Conservation (phyloP, 2,888 invertebrate species). For the Caenorhabditis parvicauda region DNA sequence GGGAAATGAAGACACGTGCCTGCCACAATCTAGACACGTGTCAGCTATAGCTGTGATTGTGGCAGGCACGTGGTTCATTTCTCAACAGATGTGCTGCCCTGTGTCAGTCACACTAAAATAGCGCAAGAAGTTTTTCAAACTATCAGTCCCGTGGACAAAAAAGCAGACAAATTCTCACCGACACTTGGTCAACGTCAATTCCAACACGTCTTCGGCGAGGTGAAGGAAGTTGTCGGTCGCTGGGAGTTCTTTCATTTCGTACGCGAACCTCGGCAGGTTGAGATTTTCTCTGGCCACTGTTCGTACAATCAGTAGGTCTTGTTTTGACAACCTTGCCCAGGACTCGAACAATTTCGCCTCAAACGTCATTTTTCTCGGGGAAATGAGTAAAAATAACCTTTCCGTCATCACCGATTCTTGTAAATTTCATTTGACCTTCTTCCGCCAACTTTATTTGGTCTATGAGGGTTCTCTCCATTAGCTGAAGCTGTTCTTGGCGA, state of each 20-base stretch:
- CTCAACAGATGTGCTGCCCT: too few species aligned
- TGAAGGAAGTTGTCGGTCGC: conserved; percentile 73
- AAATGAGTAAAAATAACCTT: conserved; percentile 68
- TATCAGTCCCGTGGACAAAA: not conserved
- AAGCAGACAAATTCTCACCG: conserved; percentile 6
- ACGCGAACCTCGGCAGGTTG: conserved; percentile 74
- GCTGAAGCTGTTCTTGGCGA: conserved; percentile 28
- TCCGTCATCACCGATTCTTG: conserved; percentile 83
- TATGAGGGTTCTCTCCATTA: conserved; percentile 42
- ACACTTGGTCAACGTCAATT: conserved; percentile 62
- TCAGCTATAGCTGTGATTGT: too few species aligned
- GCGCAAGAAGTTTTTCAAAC: too few species aligned
- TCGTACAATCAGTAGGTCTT: conserved; percentile 69
- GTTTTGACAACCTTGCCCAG: conserved; percentile 78
- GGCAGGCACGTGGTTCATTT: too few species aligned
- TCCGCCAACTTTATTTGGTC: conserved; percentile 45
- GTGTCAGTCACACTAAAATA: too few species aligned
- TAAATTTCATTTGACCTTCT: conserved; percentile 80
- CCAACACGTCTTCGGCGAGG: conserved; percentile 66
- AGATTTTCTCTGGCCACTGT: conserved; percentile 48
- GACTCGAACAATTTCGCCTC: conserved; percentile 70
- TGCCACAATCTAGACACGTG: too few species aligned
- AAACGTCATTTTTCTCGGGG: not conserved
- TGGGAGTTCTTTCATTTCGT: conserved; percentile 80
- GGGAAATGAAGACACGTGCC: too few species aligned